Evolutionary conservation across 2,797 vertebrate genomes (phyloP).

Genomic region (Chelidonichthys spinosus): DNA sequence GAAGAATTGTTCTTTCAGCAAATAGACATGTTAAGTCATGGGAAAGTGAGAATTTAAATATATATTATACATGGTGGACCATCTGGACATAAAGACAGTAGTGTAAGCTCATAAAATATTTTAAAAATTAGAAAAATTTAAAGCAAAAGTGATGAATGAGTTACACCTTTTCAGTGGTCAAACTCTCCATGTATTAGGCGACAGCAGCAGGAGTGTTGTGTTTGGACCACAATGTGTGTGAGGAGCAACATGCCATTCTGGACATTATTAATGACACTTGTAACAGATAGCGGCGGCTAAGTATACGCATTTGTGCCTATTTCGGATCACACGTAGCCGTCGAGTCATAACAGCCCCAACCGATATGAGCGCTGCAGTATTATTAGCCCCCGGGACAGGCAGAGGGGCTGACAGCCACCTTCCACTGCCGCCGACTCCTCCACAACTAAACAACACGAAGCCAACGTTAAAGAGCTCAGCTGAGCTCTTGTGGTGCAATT

Average conservation of each 20-base stretch:
- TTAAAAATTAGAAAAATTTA: too few species aligned
- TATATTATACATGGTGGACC: background rate
- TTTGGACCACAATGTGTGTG: constrained; percentile 2
- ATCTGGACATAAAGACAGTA: background rate
- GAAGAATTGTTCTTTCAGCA: background rate
- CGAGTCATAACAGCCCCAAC: background rate
- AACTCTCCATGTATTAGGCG: background rate
- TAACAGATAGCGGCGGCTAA: background rate
- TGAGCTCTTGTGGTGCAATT: background rate
- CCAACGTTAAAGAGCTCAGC: background rate
- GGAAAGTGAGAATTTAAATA: too few species aligned
- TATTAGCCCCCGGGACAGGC: constrained; percentile 18
- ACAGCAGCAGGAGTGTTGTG: background rate
- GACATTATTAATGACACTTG: background rate
- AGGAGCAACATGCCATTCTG: background rate
- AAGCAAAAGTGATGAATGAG: constrained; percentile 5
- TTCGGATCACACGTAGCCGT: background rate
- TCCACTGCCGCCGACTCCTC: background rate
- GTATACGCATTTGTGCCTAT: background rate
- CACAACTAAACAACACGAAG: background rate
- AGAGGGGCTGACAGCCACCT: constrained; percentile 8
- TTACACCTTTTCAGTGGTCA: background rate
- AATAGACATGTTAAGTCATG: too few species aligned
- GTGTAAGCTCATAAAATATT: background rate
- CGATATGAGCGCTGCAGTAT: constrained; percentile 38